These are phyloP conservation scores for Sorex araneus DNA, from an alignment of 2,113 vertebrate species.

Conservation along the genomic window DNA sequence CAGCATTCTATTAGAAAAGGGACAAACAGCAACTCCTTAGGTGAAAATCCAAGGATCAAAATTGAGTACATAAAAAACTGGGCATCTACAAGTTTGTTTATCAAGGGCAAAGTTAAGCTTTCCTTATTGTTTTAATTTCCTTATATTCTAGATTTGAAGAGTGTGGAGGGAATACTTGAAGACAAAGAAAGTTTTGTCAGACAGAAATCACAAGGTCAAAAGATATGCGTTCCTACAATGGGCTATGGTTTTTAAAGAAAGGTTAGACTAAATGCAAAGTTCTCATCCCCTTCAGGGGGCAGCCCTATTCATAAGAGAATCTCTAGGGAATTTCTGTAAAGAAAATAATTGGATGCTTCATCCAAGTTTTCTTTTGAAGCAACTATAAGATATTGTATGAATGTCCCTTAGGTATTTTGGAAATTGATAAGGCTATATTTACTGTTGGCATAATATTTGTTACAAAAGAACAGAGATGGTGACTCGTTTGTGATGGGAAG, in stretches of 20 bases:
- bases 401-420: constrained; percentile 11
- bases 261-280: neutral
- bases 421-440: neutral
- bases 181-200: neutral
- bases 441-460: constrained; percentile 20
- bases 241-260: constrained; percentile 50
- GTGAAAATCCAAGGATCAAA: neutral
- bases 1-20: neutral
- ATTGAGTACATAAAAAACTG: neutral
- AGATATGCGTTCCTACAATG: neutral
- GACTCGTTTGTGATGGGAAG: constrained; percentile 50
- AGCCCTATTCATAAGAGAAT: constrained; percentile 27
- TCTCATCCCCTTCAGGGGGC: constrained; percentile 1
- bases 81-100: neutral
- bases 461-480: constrained; percentile 44
- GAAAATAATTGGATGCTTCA: neutral
- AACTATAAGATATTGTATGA: neutral
- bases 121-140: neutral
- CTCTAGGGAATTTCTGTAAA: neutral
- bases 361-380: constrained; percentile 30
- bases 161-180: neutral
- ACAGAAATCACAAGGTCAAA: constrained; percentile 42
- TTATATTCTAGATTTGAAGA: neutral
- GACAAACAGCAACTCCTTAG: neutral
- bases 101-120: neutral